Percentiles rank a stretch among this genome's conserved stretches.
Conservation (phyloP, 1,140 invertebrate genomes). For the Penaeus japonicus region DNA sequence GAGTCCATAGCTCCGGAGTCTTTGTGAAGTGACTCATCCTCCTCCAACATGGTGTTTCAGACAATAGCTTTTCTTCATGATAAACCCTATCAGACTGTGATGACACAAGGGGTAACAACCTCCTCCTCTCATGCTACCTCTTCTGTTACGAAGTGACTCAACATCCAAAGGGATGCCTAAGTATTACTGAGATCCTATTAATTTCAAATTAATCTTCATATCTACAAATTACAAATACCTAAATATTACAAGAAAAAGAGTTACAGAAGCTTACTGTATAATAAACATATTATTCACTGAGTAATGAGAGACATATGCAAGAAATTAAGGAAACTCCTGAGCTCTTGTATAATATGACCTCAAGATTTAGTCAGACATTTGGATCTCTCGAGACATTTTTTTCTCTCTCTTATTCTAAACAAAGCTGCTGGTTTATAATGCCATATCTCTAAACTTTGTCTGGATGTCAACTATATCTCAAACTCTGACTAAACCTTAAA, state of each 20-base stretch:
- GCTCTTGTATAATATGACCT: slow-evolving; percentile 50
- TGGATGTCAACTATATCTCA: not conserved
- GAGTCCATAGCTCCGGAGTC: not conserved
- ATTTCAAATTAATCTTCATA: slow-evolving; percentile 24
- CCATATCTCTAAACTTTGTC: too few species aligned
- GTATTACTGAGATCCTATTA: slow-evolving; percentile 46
- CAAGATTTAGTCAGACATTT: slow-evolving; percentile 27
- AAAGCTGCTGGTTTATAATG: too few species aligned
- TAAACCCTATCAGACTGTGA: not conserved
- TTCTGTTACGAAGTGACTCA: slow-evolving; percentile 25
- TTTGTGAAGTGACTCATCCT: not conserved
- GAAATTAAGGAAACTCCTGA: slow-evolving; percentile 43
- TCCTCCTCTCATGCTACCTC: not conserved
- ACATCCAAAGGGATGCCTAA: slow-evolving; percentile 22
- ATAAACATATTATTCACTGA: slow-evolving; percentile 40
- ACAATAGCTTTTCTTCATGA: slow-evolving; percentile 3
- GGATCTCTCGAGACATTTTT: not conserved
- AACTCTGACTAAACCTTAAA: slow-evolving; percentile 34
- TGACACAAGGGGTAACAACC: not conserved
- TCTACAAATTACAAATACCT: slow-evolving; percentile 36
- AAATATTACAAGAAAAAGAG: slow-evolving; percentile 45
- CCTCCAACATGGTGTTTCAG: not conserved
- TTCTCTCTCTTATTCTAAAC: not conserved
- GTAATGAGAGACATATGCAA: slow-evolving; percentile 32
- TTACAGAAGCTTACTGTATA: slow-evolving; percentile 27